Percentiles rank a stretch among this genome's conserved stretches.
Evolutionary conservation across 2,797 vertebrate genomes (phyloP).

Genomic region (Micromesistius poutassou): DNA sequence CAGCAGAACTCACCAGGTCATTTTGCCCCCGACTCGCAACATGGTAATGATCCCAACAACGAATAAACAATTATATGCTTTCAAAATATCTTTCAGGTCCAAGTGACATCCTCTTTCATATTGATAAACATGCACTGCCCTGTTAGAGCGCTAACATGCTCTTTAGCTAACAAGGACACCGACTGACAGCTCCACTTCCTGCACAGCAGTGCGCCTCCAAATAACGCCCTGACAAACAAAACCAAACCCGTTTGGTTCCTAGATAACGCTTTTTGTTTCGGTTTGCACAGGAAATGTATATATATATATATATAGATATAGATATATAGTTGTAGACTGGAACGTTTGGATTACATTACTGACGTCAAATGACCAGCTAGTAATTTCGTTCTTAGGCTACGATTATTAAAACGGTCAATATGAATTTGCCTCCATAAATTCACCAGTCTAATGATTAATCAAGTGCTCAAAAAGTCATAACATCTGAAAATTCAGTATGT

Average conservation of each 20-base stretch:
- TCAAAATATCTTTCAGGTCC: conserved; percentile 35
- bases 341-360: no score
- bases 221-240: conserved; percentile 38
- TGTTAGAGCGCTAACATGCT: conserved; percentile 38
- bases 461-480: not conserved
- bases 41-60: conserved; percentile 56
- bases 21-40: conserved; percentile 72
- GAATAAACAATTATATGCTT: conserved; percentile 31
- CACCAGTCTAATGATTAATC: not conserved
- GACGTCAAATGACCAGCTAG: not conserved
- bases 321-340: no score
- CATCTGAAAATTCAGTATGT: not conserved
- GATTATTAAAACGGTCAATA: not conserved
- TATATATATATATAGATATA: no score
- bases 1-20: conserved; percentile 68
- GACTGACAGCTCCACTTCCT: conserved; percentile 67
- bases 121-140: conserved; percentile 50
- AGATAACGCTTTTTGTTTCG: not conserved
- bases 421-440: not conserved
- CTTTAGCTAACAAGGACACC: conserved; percentile 75
- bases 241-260: conserved; percentile 23
- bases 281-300: no score
- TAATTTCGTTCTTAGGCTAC: not conserved
- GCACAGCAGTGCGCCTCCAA: conserved; percentile 44
- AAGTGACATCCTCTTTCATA: conserved; percentile 65